Evolutionary conservation across 2,113 vertebrate genomes (phyloP).

Genomic region (Prionailurus bengalensis): DNA sequence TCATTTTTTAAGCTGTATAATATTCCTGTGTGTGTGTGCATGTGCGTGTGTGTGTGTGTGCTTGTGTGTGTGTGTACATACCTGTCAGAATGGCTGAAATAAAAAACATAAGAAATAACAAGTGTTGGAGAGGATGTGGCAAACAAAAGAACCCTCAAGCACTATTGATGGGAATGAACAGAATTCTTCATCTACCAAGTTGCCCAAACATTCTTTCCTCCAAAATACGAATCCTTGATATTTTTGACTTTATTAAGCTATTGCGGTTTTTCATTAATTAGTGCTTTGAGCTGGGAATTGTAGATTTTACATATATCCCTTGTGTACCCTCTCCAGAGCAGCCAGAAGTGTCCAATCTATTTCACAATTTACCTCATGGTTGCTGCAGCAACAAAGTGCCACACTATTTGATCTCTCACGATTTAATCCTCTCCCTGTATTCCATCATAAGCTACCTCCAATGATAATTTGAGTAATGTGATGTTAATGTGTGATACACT

Average conservation of each 20-base stretch:
- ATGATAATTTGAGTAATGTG: background rate
- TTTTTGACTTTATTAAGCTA: background rate
- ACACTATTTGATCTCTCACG: background rate
- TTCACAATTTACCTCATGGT: background rate
- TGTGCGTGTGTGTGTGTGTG: background rate
- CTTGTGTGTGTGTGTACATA: background rate
- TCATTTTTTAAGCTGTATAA: background rate
- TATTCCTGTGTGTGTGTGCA: background rate
- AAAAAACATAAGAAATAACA: background rate
- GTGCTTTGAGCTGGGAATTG: background rate
- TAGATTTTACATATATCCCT: background rate
- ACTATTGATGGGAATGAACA: background rate
- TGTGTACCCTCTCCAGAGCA: background rate
- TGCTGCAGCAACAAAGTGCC: background rate
- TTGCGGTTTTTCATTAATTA: background rate
- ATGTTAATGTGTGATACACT: background rate
- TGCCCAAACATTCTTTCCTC: background rate
- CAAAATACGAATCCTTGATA: background rate
- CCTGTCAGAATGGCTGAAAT: background rate
- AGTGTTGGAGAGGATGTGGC: background rate
- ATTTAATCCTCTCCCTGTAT: background rate
- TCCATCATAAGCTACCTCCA: background rate
- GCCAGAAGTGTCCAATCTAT: background rate
- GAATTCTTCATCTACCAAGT: background rate
- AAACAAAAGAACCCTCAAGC: background rate